Base-by-base conservation (phyloP, 2,888 invertebrate genomes). In the Endotricha flammealis region DNA sequence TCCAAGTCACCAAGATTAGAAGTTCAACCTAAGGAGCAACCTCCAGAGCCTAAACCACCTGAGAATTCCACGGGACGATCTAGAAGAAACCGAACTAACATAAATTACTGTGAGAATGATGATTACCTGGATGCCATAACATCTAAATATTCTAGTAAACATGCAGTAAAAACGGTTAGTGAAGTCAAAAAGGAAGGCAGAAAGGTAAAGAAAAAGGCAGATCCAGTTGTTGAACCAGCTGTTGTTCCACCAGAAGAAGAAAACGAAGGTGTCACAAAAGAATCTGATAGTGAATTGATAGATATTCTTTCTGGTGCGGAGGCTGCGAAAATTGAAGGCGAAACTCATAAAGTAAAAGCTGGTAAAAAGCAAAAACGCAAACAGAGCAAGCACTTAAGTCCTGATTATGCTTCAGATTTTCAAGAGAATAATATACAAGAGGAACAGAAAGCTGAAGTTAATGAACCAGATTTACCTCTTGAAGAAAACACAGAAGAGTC, bases 31-130 rank as follows among this genome's bases (percentile, higher is more conserved):
- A 80, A 77, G 61, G 74, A 79, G 54, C 69, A 63, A 22, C 68
- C 64, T 32, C 80, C 81, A 36, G 83, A 85, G 44, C 81, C 82
- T 22, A 85, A 87, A 52, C 79, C 80, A 9, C 76, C 80, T 54
- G 87, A 87, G 54, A 61, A 41, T 13, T 35, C 54, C 5, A 36
- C 58, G 24, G 87, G 87, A 6, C 69, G 87, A 52, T 73, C 87
- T 11, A 68, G 87, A 50, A 71, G 87, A 44, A 82, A 86, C 53
- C 74, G 87, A 42, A 76, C 79, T 38, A 87, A 85, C 55, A 73
- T 87, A 36, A 87, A 87, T 55, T 87, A 90, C 80, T 75, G 87
- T 85, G 77, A 88, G 83, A 79, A 88, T 78, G 81, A 88, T 81
- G 70, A 88, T 74, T 71, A 86, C 71, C 53, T 89, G 64, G 70